phyloP scores from a whole-genome alignment of 64 coral and sea anemone species.

The Stylophora pistillata region DNA sequence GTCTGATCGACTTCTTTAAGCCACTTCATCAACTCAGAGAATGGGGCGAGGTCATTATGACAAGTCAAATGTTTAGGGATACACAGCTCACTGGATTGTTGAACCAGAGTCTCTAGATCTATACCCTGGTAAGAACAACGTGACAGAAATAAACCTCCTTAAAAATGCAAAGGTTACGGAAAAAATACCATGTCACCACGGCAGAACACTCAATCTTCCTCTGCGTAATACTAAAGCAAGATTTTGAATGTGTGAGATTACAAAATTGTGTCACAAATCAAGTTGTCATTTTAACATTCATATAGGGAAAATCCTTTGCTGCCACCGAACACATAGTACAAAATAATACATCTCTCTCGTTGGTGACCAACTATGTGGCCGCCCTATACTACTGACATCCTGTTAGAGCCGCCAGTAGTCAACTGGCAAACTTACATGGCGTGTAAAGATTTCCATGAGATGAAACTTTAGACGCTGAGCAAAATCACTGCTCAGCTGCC shows the following conservation, averaged over 20 bases:
- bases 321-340: too few species aligned
- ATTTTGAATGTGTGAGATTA: too few species aligned
- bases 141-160: neutral
- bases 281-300: too few species aligned
- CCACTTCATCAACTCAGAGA: slow-evolving; percentile 93
- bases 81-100: slow-evolving; percentile 91
- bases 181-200: too few species aligned
- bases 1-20: slow-evolving; percentile 81
- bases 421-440: slow-evolving; percentile 70
- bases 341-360: too few species aligned
- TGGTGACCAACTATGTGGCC: too few species aligned
- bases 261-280: too few species aligned
- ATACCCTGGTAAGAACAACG: slow-evolving; percentile 48
- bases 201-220: too few species aligned
- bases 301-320: too few species aligned
- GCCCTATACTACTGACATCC: neutral
- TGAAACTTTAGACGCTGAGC: slow-evolving; percentile 73
- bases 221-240: too few species aligned
- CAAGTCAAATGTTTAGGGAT: slow-evolving; percentile 89
- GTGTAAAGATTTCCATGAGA: slow-evolving; percentile 80
- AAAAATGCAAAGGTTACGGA: neutral
- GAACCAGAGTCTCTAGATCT: slow-evolving; percentile 72
- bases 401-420: neutral
- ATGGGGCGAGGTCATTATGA: slow-evolving; percentile 92
- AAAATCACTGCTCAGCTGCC: slow-evolving; percentile 74